Evolutionary conservation across 2,888 invertebrate genomes (phyloP), one percentile per base, ranked within the genome.

Genomic region (Diogma glabrata): DNA sequence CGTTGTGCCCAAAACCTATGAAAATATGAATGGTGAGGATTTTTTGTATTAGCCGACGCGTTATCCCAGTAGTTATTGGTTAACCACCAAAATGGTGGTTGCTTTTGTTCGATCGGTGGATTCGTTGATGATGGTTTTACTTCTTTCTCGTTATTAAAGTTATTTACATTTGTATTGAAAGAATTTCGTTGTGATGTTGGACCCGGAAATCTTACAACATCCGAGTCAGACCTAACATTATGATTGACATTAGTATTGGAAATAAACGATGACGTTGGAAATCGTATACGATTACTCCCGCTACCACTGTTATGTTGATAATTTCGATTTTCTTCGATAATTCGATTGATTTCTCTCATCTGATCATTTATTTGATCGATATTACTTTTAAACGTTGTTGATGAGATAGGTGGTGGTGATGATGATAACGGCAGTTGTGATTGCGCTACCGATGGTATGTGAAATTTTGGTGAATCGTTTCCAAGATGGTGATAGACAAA

Each of bases 1-100:
- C 26, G 26, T 8, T 26, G 47, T 19, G 24, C 19, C 22, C n/a
- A n/a, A n/a, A 43, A 43, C 7, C 43, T 20, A 43, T 43, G 5
- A 22, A 22, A 43, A 43, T 43, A 22, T 22, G 43, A n/a, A 22
- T 43, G n/a, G 24, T 24, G 24, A 24, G n/a, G 14, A 36, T 9
- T 60, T 60, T 49, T 60, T 56, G 14, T 61, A 57, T 6, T 63
- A 61, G 63, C 63, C 67, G 55, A 69, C 64, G 48, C 67, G 60
- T 54, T 67, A 50, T 43, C 69, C 24, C 47, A 69, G 47, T n/a
- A 67, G 62, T 19, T 61, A 61, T 52, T 64, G 63, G 23, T 58
- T 56, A 40, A 46, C 70, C 70, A 69, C 70, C 68, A 69, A 46
- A 64, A 64, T 7, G 66, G 62, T 36, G 19, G 17, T 9, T 24